Evolutionary conservation across 2,113 vertebrate species (phyloP), one percentile per base, ranked within the genome.

Genomic region (Plotosus lineatus): DNA sequence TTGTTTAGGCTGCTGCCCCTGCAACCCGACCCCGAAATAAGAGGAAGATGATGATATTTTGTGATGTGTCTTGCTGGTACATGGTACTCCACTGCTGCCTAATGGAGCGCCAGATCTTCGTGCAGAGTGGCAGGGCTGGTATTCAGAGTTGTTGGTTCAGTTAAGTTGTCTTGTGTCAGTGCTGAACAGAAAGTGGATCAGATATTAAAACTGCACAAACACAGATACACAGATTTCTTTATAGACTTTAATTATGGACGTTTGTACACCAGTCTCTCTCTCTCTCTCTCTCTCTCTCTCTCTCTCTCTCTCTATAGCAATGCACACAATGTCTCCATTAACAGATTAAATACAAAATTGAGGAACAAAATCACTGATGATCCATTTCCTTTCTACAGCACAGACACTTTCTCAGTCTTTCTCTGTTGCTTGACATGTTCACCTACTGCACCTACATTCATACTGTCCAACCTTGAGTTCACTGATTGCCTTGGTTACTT

Each of bases 231-330:
- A 12, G 1, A 8, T 23, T 68, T 76, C 44, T 80, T 42, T 80
- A 80, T 69, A 80, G 26, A 31, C 3, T 23, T 80, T 80, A 80
- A 73, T 80, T 36, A 80, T 50, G 69, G 44, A 80, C 4, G 33
- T 80, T 80, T 80, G 42, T 80, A 61, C 69, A 74, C 33, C 55
- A 33, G 21, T 80, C 14, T 0, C 53, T 44, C 33, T 58, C 28
- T 46, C 44, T 46, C 44, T 46, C 44, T 46, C 44, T 46, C 44
- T 46, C 44, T 46, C 44, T 46, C 44, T 46, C 44, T 46, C 44
- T 46, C 44, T 46, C 10, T 19, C 53, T 6, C 87, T 91, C 89
- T 92, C 84, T 93, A 92, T 91, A 93, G 78, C 79, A 84, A 80
- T 84, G 87, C 61, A 84, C 79, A 74, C 78, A 85, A 88, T 86